Evolutionary conservation across 2,888 invertebrate genomes (phyloP).

Genomic region (Calliscelio sp.): DNA sequence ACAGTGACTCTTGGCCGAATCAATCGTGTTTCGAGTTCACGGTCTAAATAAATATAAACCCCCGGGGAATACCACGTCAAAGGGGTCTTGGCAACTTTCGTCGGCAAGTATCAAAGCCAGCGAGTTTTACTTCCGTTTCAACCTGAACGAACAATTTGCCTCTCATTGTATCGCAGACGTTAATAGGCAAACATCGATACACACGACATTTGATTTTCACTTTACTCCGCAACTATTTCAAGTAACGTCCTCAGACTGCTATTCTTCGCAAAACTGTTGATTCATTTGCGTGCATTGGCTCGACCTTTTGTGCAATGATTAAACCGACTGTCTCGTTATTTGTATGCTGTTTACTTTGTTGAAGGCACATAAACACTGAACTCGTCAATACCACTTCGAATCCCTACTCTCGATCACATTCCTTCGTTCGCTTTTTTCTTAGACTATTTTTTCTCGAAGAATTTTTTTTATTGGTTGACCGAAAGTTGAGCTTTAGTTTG

Average conservation of each 20-base stretch:
- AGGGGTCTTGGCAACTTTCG: constrained; percentile 43
- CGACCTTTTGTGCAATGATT: constrained; percentile 42
- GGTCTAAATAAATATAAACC: constrained; percentile 47
- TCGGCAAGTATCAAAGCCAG: constrained; percentile 34
- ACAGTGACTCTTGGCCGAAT: constrained; percentile 14
- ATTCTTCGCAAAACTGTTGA: constrained; percentile 44
- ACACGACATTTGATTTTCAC: constrained; percentile 67
- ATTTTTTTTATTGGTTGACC: constrained; percentile 12
- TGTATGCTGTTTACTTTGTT: too few species aligned
- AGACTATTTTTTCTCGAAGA: neutral
- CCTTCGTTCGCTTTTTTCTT: constrained; percentile 9
- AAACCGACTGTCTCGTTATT: constrained; percentile 27
- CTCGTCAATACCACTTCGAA: constrained; percentile 26
- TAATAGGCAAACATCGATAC: constrained; percentile 68
- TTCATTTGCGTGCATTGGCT: constrained; percentile 51
- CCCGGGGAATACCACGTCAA: constrained; percentile 37
- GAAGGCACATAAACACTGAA: constrained; percentile 37
- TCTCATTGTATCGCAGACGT: constrained; percentile 62
- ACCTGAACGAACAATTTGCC: constrained; percentile 56
- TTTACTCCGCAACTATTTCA: constrained; percentile 50
- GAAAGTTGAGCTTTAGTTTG: constrained; percentile 14
- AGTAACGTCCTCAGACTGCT: constrained; percentile 51
- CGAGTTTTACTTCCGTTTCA: constrained; percentile 57
- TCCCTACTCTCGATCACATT: neutral
- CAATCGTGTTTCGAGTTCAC: constrained; percentile 29